Conservation (phyloP, 1,140 invertebrate genomes). For the Scaptomyza hsui region DNA sequence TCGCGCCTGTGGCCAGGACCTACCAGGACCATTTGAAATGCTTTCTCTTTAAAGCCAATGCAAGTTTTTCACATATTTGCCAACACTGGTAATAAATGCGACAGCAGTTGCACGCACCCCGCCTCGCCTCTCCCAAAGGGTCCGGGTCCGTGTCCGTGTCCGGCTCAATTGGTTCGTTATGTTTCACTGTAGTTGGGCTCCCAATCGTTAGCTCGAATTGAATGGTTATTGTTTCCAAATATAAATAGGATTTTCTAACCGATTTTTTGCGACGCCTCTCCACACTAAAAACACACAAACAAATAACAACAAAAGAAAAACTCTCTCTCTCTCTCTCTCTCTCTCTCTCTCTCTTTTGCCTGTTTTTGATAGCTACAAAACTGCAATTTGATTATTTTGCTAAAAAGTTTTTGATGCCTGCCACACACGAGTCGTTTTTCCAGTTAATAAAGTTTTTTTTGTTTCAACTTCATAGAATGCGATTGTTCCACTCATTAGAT, state of each 20-base stretch:
- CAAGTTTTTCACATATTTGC: conserved; percentile 66
- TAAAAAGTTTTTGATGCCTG: conserved; percentile 1
- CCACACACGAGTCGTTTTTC: conserved; percentile 11
- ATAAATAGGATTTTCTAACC: conserved; percentile 81
- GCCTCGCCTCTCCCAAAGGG: not conserved
- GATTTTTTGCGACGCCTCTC: conserved; percentile 50
- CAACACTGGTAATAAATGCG: conserved; percentile 79
- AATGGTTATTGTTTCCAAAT: conserved; percentile 83
- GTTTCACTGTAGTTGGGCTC: conserved; percentile 42
- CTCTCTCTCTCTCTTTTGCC: not conserved
- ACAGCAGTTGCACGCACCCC: conserved; percentile 40
- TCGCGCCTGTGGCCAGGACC: conserved; percentile 73
- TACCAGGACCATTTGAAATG: conserved; percentile 59
- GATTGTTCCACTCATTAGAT: not conserved
- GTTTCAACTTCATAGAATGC: conserved; percentile 28
- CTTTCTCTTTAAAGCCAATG: conserved; percentile 70
- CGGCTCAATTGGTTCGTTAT: conserved; percentile 80
- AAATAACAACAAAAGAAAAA: no score
- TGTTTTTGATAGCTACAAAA: conserved; percentile 68
- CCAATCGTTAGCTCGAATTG: conserved; percentile 80
- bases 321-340: not conserved
- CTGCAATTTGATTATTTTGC: conserved; percentile 74
- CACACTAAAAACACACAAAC: no score
- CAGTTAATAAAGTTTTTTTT: conserved; percentile 40
- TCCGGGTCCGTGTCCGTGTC: conserved; percentile 47